Evolutionary conservation across 1,140 invertebrate genomes (phyloP), one percentile per base, ranked within the genome.

Genomic region (Bombus ignitus): DNA sequence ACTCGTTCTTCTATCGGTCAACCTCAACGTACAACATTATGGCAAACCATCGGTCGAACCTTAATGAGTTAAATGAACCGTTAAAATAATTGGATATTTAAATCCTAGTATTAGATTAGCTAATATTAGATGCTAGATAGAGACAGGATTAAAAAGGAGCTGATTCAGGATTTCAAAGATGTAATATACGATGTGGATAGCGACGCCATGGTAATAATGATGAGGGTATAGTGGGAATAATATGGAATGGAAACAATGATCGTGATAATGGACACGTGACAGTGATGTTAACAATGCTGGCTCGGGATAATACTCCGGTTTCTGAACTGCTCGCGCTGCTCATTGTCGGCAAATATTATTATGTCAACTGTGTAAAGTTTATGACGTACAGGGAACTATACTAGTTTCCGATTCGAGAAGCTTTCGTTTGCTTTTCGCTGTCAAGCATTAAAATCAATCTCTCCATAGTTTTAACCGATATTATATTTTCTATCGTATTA

Each of bases 251-350:
- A 72, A 81, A 81, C 80, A 81, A 81, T 82, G 81, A 75, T 73
- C 70, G 70, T 66, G 44, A 83, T 74, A 83, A 83, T 37, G 81
- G 59, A 62, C 75, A 53, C 81, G 81, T 47, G 81, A 75, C 81
- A 82, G 71, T 62, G 81, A 75, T 82, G 81, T 44, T 82, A 82
- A 74, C 81, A 82, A 83, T 75, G 81, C 80, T 25, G 70, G 80
- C n/a, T 32, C n/a, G 57, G 72, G 28, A 65, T 83, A 83, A 75
- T 47, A 59, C 37, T 35, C 42, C 22, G 39, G 62, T 83, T 83
- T 59, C 72, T 66, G 72, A 65, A 82, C n/a, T 82, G 66, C 70
- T 39, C 22, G 57, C 71, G 3, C 75, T 53, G 71, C 32, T 44
- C 81, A 73, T 75, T 83, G 81, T 73, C 39, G 59, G 35, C 72